Evolutionary conservation across 2,113 vertebrate genomes (phyloP).

Genomic region (Podarcis raffonei): DNA sequence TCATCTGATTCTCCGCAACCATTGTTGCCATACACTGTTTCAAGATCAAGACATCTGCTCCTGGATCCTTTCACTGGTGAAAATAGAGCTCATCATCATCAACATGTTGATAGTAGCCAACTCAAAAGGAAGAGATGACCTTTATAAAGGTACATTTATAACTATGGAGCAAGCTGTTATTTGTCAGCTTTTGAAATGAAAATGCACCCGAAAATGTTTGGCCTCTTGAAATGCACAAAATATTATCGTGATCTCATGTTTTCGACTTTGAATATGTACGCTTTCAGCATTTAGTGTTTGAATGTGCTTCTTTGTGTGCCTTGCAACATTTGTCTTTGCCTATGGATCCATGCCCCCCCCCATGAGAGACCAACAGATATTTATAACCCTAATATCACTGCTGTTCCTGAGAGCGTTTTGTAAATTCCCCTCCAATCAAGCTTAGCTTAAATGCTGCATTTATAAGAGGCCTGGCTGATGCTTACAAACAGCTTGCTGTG

Average conservation of each 20-base stretch:
- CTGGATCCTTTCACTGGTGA: background rate
- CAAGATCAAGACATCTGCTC: background rate
- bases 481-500: background rate
- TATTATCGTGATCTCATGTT: background rate
- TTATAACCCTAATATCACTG: background rate
- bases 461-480: background rate
- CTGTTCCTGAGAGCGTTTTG: conserved; percentile 1
- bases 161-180: background rate
- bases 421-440: background rate
- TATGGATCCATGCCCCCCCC: background rate
- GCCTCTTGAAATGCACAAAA: background rate
- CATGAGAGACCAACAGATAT: conserved; percentile 2
- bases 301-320: background rate
- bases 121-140: background rate
- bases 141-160: background rate
- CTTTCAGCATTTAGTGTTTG: background rate
- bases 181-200: background rate
- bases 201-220: background rate
- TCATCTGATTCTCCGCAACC: background rate
- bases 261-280: background rate
- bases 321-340: background rate
- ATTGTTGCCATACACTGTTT: background rate
- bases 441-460: background rate
- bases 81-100: background rate
- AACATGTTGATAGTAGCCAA: background rate